Conservation (phyloP, 64 coral and sea anemone genomes). For the Stylophora pistillata region DNA sequence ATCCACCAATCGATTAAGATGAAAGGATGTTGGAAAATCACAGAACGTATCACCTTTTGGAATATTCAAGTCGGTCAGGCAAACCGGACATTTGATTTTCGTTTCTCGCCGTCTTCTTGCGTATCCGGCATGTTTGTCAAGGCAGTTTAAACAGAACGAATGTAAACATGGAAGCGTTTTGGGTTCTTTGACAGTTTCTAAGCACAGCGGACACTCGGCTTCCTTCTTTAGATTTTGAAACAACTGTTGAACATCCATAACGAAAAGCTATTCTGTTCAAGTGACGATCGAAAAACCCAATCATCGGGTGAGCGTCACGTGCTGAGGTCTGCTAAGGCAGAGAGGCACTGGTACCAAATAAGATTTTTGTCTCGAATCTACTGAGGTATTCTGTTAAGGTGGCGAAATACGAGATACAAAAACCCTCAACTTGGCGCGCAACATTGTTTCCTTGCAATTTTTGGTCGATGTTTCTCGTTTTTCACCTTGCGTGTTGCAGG, state of each 20-base stretch:
- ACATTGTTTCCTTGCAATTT: too few species aligned
- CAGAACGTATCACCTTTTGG: neutral
- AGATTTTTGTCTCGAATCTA: too few species aligned
- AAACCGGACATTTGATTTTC: neutral
- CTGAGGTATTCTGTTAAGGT: too few species aligned
- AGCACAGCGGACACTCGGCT: neutral
- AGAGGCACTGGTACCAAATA: too few species aligned
- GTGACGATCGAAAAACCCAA: too few species aligned
- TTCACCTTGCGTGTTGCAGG: too few species aligned
- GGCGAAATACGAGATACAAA: too few species aligned
- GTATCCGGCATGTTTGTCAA: neutral
- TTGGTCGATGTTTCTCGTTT: too few species aligned
- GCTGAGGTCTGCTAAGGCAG: too few species aligned
- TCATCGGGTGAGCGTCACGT: too few species aligned
- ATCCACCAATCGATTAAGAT: neutral
- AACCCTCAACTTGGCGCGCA: too few species aligned
- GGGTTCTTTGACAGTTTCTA: neutral
- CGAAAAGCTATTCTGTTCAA: neutral
- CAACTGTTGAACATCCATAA: neutral
- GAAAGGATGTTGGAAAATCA: neutral
- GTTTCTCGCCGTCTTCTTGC: neutral
- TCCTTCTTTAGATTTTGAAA: slow-evolving; percentile 3
- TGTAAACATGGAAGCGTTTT: neutral
- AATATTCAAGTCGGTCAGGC: neutral
- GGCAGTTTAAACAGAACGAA: neutral